Base-by-base conservation (phyloP, 2,797 vertebrate species). In the Euphonia xanthogaster region DNA sequence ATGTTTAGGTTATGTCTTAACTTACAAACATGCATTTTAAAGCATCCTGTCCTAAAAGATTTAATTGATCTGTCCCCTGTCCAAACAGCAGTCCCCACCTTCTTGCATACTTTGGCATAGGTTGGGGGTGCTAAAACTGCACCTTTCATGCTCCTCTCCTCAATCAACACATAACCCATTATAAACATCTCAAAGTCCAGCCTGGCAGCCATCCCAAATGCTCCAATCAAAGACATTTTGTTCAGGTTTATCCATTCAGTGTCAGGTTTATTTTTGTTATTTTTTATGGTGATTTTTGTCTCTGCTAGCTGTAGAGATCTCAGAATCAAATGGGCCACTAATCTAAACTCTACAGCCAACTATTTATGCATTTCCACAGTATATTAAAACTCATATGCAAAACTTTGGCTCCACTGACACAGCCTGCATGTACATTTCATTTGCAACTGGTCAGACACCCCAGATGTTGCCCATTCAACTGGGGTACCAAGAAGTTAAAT, bases 201-300 rank as follows among this genome's bases (percentile, higher is more conserved):
- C 39, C 90, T 98, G 96, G 96, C 97, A 96, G 74, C 87, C 55
- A 57, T 94, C 96, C 95, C 93, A 96, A 94, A 76, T 53, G 71
- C 74, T 97, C 88, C 61, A 97, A 88, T 96, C 94, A 97, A 97
- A 98, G 97, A 73, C 24, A 96, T 96, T 95, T 97, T 97, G 94
- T 97, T 97, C 92, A 95, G 79, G 73, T 96, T 92, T 67, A 96
- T 94, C 91, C 94, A 96, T 97, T 97, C 30, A 31, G 75, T 90
- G 68, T 93, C 70, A 75, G 76, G 66, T 95, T 96, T 97, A 86
- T 96, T 96, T 95, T 93, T 76, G 25, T 88, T 80, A 44, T 66
- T 60, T 89, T 94, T 94, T 77, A 86, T 80, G 63, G 58, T 93
- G 79, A 82, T 85, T 97, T 96, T 94, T 97, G 93, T 94, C 83